A percentile compares a stretch with the other conserved stretches of the same genome.
These are phyloP conservation scores for Nycticorax nycticorax DNA, from an alignment of 2,113 vertebrate species.

Conservation along the genomic window DNA sequence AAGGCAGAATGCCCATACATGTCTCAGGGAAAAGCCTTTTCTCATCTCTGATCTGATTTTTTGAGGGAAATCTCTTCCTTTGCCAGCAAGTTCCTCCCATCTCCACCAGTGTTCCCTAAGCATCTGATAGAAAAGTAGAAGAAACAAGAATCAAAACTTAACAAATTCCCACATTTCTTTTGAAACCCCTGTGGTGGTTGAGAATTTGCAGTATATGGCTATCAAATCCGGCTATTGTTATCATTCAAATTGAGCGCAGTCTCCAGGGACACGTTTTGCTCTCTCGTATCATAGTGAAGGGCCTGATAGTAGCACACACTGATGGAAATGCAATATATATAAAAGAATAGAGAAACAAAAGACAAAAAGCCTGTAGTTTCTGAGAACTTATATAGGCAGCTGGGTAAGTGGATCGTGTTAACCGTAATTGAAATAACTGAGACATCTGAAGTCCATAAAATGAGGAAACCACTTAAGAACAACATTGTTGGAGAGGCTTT, in stretches of 20 bases:
- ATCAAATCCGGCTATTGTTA: not conserved
- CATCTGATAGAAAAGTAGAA: not conserved
- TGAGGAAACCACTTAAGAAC: slow-evolving; percentile 3
- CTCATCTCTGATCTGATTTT: not conserved
- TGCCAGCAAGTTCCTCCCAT: not conserved
- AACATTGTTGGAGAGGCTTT: not conserved
- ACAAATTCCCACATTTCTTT: not conserved
- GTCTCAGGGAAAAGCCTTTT: not conserved
- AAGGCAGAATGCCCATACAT: not conserved
- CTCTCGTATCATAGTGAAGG: not conserved
- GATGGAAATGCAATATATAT: not conserved
- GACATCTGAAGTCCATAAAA: slow-evolving; percentile 16
- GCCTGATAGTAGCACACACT: not conserved
- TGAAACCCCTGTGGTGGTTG: not conserved
- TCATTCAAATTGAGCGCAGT: not conserved
- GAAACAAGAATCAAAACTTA: not conserved
- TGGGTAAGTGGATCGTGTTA: slow-evolving; percentile 4
- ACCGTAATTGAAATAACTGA: not conserved
- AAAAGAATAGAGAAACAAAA: not conserved
- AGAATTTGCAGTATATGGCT: not conserved
- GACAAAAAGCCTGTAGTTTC: not conserved
- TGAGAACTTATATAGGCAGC: not conserved
- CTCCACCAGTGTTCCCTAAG: not conserved
- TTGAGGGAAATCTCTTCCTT: not conserved
- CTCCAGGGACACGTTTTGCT: not conserved